These are phyloP conservation scores for Channa argus DNA, from an alignment of 2,113 vertebrate genomes.

Conservation along the genomic window DNA sequence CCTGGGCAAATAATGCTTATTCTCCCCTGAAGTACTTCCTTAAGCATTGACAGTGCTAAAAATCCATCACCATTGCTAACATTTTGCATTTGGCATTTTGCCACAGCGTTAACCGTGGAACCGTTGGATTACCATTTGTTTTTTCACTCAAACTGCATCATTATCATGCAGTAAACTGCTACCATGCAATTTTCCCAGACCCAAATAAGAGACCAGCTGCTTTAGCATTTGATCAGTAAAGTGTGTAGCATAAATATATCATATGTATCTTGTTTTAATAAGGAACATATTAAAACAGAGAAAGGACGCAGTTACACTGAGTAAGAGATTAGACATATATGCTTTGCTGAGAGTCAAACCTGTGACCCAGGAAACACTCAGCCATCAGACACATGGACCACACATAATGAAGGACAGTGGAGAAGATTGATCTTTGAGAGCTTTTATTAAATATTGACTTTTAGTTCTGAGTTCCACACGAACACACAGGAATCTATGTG, in stretches of 20 bases:
- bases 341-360: too few species aligned
- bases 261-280: constrained; percentile 4
- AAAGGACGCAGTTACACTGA: too few species aligned
- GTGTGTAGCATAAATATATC: background rate
- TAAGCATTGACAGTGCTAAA: constrained; percentile 42
- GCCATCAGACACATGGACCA: background rate
- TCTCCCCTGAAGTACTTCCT: constrained; percentile 43
- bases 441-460: constrained; percentile 35
- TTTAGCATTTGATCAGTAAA: constrained; percentile 12
- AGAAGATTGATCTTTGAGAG: background rate
- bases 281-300: background rate
- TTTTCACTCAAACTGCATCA: constrained; percentile 56
- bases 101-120: constrained; percentile 42
- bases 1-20: constrained; percentile 53
- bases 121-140: constrained; percentile 19
- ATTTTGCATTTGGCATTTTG: constrained; percentile 67
- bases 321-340: background rate
- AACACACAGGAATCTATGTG: background rate
- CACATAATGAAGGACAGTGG: background rate
- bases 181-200: constrained; percentile 31
- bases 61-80: constrained; percentile 65
- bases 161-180: constrained; percentile 53
- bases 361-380: background rate
- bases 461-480: background rate
- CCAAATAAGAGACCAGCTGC: constrained; percentile 41